Base-by-base conservation (phyloP, 30 jellyfish, hydroid and myxozoan genomes). In the Hydractinia echinata region DNA sequence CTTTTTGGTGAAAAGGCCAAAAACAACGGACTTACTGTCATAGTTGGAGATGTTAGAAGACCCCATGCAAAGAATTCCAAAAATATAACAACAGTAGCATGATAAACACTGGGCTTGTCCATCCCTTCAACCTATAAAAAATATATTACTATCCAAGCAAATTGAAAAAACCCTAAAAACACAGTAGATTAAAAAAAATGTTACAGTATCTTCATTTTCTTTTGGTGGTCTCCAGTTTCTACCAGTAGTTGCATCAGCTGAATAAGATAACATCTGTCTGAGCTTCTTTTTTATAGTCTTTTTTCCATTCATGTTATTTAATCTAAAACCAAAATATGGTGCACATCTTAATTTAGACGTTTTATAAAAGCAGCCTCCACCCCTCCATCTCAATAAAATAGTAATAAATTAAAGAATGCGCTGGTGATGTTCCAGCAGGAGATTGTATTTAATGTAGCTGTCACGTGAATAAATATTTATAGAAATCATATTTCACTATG, bases 51-150 rank as follows among this genome's bases (percentile, higher is more conserved):
- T 5, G 99, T 95, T 6, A 89, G 95, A 18, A 95, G 84, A 10
- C 99, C 99, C 99, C 99, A 95, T 15, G 97, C 99, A 82, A 89
- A 95, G 83, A 89, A 95, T 81, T 95, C 99, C 71, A 95, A 73
- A 74, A 95, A 95, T 8, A 95, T 95, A 70, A 95, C 97, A 56
- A 95, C 96, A n/a, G 99, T 89, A 13, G 97, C 99, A 86, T 95
- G 99, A 64, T 89, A 89, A 16, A 89, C 97, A 72, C 97, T 95
- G 68, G 99, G 99, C 76, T 84, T 88, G 64, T 95, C 99, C 86
- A 85, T 72, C 53, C 96, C 96, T 67, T 94, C 99, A 61, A 72
- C 68, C 99, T 93, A 72, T 7, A 84, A 58, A 71, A 21, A 61
- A 72, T 18, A 85, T 64, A 44, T 6, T 6, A 51, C 1, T 21